Evolutionary conservation across 1,140 invertebrate genomes (phyloP).

Genomic region (Diprion similis): DNA sequence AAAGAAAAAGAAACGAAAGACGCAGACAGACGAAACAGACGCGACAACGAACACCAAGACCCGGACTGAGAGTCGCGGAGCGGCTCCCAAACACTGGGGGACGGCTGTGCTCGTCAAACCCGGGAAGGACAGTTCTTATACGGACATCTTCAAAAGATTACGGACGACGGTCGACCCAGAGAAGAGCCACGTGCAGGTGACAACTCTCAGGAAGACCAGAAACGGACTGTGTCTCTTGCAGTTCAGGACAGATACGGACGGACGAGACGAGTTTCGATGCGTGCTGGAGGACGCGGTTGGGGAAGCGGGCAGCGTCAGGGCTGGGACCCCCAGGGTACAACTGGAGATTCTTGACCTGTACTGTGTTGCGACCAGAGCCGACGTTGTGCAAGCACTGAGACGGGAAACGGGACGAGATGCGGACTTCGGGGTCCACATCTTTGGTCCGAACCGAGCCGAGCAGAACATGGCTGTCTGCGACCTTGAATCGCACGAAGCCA

Average conservation of each 20-base stretch:
- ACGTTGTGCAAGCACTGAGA: too few relatives aligned
- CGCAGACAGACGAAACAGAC: conserved; percentile 13
- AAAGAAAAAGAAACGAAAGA: conserved; percentile 10
- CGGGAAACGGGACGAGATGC: too few relatives aligned
- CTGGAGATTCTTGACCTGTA: too few relatives aligned
- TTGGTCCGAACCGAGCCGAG: conserved; percentile 21
- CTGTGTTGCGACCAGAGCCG: too few relatives aligned
- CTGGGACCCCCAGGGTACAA: too few relatives aligned
- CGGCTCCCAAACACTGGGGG: conserved; percentile 16
- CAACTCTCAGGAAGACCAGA: too few relatives aligned
- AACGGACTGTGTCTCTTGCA: conserved; percentile 18
- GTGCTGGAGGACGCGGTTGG: conserved; percentile 20
- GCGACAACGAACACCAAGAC: too few relatives aligned
- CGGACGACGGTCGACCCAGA: conserved; percentile 15
- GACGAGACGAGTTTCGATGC: conserved; percentile 15
- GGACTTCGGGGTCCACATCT: too few relatives aligned
- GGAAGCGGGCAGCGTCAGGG: too few relatives aligned
- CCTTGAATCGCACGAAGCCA: too few relatives aligned
- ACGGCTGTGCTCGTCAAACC: too few relatives aligned
- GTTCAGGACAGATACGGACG: conserved; percentile 16
- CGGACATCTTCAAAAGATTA: conserved; percentile 16
- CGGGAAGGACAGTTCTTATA: conserved; percentile 16
- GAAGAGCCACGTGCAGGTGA: conserved; percentile 15
- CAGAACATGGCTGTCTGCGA: conserved; percentile 22
- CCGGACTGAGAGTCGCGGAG: neutral